Conservation (phyloP, 2,113 vertebrate genomes). For the Tragelaphus imberbis region DNA sequence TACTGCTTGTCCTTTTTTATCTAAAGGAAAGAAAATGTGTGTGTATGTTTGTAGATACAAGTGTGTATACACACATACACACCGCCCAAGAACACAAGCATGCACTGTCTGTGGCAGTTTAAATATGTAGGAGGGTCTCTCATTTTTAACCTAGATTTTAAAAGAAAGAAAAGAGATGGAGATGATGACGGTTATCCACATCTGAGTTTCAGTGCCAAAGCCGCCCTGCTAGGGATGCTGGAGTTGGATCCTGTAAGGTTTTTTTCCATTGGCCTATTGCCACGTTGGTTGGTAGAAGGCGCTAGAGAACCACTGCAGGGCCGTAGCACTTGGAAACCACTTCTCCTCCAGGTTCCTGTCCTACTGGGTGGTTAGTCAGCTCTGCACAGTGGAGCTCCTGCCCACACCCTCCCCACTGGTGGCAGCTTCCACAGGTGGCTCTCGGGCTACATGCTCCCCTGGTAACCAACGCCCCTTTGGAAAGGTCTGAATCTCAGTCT, state of each 20-base stretch:
- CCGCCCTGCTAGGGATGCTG: not conserved
- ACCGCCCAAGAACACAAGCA: slow-evolving; percentile 23
- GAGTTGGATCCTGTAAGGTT: not conserved
- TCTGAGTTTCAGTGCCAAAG: not conserved
- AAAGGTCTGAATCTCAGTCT: not conserved
- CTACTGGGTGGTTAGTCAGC: not conserved
- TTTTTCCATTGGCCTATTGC: not conserved
- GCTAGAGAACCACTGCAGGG: not conserved
- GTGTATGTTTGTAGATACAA: slow-evolving; percentile 12
- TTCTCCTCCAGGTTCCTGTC: not conserved
- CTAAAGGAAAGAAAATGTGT: slow-evolving; percentile 73
- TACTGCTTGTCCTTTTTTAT: slow-evolving; percentile 76
- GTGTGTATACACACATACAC: slow-evolving; percentile 31
- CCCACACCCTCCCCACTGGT: not conserved
- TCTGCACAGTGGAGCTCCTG: not conserved
- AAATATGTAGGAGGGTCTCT: slow-evolving; percentile 39
- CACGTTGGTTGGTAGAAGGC: not conserved
- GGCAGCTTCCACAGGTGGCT: not conserved
- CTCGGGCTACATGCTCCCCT: no score
- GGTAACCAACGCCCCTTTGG: not conserved
- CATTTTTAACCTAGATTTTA: not conserved
- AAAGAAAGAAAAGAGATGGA: not conserved
- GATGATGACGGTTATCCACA: not conserved
- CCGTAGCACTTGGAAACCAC: not conserved
- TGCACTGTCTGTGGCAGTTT: slow-evolving; percentile 80